Evolutionary conservation across 2,888 invertebrate species (phyloP), one percentile per base, ranked within the genome.

Genomic region (Lithophane socia): DNA sequence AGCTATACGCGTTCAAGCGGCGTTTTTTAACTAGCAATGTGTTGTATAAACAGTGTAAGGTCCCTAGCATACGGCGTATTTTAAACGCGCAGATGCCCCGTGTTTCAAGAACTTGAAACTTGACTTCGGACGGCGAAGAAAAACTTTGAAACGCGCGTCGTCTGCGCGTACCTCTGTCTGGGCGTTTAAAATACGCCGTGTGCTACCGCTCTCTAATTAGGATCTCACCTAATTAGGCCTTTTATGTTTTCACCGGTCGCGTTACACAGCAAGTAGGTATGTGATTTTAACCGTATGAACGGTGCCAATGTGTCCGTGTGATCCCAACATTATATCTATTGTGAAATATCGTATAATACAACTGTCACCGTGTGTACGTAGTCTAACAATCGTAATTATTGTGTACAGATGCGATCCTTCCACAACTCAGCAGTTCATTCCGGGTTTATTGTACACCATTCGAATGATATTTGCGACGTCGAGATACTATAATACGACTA

Each of bases 391-490:
- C 16, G 70, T 44, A 92, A 10, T 54, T 91, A 87, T 88, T 82
- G 91, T 21, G 82, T 9, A 56, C 72, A 96, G 98, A 91, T 97
- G 97, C 83, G 98, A 98, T 91, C 98, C 98, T 1, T 97, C 97
- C 2, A 96, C 97, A 85, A 97, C 98, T 96, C 97, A 97, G 74
- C 97, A 97, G 83, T 97, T 97, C 85, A 97, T 98, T 86, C 98
- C 98, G 0, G 97, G 98, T 0, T 95, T 99, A 42, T 96, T 99
- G 92, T 98, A 98, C 88, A 98, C 98, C 0, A 97, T 99, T 84
- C 97, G 98, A 73, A 98, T 98, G 98, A 98, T 98, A 83, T 98
- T 98, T 90, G 98, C 98, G 12, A 98, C 98, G 0, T 99, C 99
- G 0, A 97, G 98, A 18, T 98, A 98, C 91, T 98, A 98, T 92